Evolutionary conservation across 2,888 invertebrate genomes (phyloP), one percentile per base, ranked within the genome.

Genomic region (Drosophila niveifrons): DNA sequence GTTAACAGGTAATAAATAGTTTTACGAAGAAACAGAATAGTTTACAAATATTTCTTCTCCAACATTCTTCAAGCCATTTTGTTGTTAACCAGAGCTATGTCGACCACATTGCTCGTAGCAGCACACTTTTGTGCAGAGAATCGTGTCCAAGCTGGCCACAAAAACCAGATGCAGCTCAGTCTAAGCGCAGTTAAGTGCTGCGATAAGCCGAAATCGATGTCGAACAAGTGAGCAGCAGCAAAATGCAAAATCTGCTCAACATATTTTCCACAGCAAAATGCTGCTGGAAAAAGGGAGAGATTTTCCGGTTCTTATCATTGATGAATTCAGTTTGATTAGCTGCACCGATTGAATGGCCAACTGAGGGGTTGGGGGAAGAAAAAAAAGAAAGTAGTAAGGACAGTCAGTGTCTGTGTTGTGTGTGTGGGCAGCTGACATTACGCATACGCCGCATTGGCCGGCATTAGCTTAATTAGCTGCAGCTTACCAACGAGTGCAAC

Each of bases 381-480:
- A 9, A 39, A 47, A 23, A 18, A 31, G 23, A 53, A 48, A 47
- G 31, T n/a, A 47, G 18, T 17, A 36, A 68, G 36, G 36, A 59
- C 15, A 13, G 51, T 9, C 29, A 44, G 3, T n/a, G 29, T 9
- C 11, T 50, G 47, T 56, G 23, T 23, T 23, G 6, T 43, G 44
- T 43, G 44, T 47, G 15, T 65, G 53, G 51, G 48, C 39, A 34
- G 51, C 15, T 43, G 18, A 41, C 36, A 75, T 72, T 73, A 87
- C 84, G 78, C 84, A 82, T 88, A 81, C 82, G 87, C 84, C 66
- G 51, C 78, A 58, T 72, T 70, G 84, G 11, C 46, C 11, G 56
- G 87, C 80, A 83, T 83, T 89, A 83, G 75, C 72, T 75, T 89
- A 83, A 83, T 83, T 83, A 83, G 81, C 67, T 77, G 74, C 52